Base-by-base conservation (phyloP, 2,113 vertebrate genomes). In the Oxyura jamaicensis region DNA sequence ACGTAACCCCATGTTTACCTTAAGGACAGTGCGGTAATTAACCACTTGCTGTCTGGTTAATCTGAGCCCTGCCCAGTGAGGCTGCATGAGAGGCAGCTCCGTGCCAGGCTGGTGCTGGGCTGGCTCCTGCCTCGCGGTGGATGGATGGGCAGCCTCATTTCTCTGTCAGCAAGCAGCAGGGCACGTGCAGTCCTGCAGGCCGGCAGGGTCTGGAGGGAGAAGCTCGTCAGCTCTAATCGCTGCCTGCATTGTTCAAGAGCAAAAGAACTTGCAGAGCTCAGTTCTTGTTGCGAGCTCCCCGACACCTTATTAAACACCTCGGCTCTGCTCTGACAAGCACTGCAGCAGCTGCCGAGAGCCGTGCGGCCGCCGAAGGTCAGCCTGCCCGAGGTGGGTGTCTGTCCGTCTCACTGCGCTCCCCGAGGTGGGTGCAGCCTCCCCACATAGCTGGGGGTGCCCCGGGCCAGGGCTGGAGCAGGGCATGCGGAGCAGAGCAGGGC, bases 1-100 rank as follows among this genome's bases (percentile, higher is more conserved):
- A 60, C 7, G 41, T 35, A 81, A 95, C 91, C 96, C 95, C 44
- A 14, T 53, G 97, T 73, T 97, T 95, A 73, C 97, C 91, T 94
- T 86, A 50, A 81, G 67, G 93, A 84, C 89, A 16, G 75, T 1
- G 33, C 80, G 6, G 92, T 96, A 95, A 91, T 96, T 94, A 97
- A 96, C 88, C 88, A 44, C 41, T 91, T 75, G 92, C 96, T 96
- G 23, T 80, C 95, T 98, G 71, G 52, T 41, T 65, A 39, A 55
- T 56, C 53, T 53, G 68, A 62, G 33, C 66, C 44, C 19, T 62
- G 68, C 42, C 80, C 56, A n/a, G 55, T 28, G 29, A 77, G 48
- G 41, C 50, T 21, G 33, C 53, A 35, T 55, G 39, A 39, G 48
- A 77, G n/a, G 41, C 50, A 22, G 33, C 53, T 46, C 62, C 11